These are phyloP conservation scores for Homalodisca vitripennis DNA, from an alignment of 1,140 invertebrate species.

Conservation along the genomic window DNA sequence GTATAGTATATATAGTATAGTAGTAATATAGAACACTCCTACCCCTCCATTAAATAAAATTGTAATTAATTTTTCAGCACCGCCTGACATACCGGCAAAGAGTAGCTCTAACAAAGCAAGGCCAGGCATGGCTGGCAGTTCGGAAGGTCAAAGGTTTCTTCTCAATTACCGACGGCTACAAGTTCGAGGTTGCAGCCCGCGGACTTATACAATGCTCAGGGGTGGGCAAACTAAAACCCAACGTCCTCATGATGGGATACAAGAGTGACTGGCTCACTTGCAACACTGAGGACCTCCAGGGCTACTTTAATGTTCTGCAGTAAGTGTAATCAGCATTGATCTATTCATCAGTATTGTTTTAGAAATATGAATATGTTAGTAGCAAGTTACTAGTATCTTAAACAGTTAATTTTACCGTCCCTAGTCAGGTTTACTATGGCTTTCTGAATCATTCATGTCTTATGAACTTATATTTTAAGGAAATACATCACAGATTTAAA, in stretches of 20 bases:
- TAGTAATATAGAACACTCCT: no score
- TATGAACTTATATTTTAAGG: no score
- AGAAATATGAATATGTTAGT: no score
- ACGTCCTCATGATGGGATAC: conserved; percentile 93
- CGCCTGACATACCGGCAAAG: conserved; percentile 65
- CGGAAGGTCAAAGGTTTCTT: conserved; percentile 89
- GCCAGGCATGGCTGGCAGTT: conserved; percentile 71
- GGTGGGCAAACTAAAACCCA: conserved; percentile 89
- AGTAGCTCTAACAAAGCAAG: conserved; percentile 57
- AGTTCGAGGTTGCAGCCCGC: conserved; percentile 76
- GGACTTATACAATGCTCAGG: conserved; percentile 78
- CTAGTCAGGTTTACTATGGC: no score
- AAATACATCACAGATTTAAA: no score
- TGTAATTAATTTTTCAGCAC: conserved; percentile 51
- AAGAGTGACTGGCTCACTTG: conserved; percentile 85
- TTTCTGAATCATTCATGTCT: no score
- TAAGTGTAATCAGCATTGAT: conserved; percentile 55
- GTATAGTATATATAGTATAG: no score
- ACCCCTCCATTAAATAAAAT: not conserved
- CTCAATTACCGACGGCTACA: conserved; percentile 71
- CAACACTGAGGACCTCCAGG: conserved; percentile 67
- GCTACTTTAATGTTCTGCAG: conserved; percentile 95
- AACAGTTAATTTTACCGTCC: no score
- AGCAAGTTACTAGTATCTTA: no score
- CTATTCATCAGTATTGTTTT: no score